phyloP scores from a whole-genome alignment of 2,797 vertebrate species.

The Aplochiton taeniatus region DNA sequence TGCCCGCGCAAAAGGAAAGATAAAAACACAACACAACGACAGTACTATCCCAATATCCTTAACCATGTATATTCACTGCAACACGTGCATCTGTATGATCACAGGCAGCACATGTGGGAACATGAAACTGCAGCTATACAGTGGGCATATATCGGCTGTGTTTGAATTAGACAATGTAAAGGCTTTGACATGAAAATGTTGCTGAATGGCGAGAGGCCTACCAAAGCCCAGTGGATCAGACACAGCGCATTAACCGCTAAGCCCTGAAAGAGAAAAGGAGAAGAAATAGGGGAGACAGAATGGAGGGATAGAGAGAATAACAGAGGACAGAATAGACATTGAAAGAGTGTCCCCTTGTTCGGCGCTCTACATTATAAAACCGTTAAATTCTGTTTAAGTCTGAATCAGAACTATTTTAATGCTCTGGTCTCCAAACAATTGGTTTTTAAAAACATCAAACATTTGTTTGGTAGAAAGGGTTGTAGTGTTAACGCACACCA shows the following conservation, averaged over 20 bases:
- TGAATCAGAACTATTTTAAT: too few species aligned
- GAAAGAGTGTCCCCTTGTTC: neutral
- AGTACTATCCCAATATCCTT: too few species aligned
- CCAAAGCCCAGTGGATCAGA: neutral
- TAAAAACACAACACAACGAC: too few species aligned
- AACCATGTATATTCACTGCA: too few species aligned
- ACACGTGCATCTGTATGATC: too few species aligned
- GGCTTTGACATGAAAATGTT: neutral
- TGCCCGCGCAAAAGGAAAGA: too few species aligned
- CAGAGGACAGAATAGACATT: neutral
- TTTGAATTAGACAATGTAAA: neutral
- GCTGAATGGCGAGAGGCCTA: neutral
- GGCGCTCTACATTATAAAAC: neutral
- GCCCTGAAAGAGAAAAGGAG: slow-evolving; percentile 8
- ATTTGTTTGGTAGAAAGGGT: neutral
- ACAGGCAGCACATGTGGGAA: too few species aligned
- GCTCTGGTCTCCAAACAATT: too few species aligned
- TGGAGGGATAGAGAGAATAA: neutral
- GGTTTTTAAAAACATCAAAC: neutral
- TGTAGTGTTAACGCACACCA: too few species aligned
- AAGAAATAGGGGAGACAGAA: neutral
- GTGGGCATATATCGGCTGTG: neutral
- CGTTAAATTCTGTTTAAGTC: neutral
- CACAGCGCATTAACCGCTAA: slow-evolving; percentile 9
- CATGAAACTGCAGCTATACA: too few species aligned